A percentile compares a stretch with the other conserved stretches of the same genome.
phyloP scores from a whole-genome alignment of 2,113 vertebrate species.

The Cavia porcellus region DNA sequence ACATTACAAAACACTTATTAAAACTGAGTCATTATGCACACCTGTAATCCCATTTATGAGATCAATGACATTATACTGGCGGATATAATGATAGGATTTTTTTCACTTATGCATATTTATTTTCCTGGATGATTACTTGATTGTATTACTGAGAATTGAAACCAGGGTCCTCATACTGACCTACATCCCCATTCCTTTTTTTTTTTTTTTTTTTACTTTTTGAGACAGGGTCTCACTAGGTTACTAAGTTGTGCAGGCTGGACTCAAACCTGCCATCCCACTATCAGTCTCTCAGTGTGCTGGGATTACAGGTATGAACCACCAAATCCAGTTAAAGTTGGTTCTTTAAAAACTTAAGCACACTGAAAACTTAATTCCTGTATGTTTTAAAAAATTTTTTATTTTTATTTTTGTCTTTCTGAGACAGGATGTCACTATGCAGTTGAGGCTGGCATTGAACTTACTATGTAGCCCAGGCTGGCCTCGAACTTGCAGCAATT shows the following conservation, averaged over 20 bases:
- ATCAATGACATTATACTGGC: not conserved
- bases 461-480: not conserved
- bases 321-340: not conserved
- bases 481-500: not conserved
- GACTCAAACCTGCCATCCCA: not conserved
- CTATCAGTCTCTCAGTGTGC: not conserved
- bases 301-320: not conserved
- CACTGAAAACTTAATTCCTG: not conserved
- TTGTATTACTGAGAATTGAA: not conserved
- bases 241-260: not conserved
- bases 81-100: not conserved
- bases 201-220: not conserved
- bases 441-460: not conserved
- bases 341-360: conserved; percentile 1
- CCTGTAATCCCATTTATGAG: not conserved
- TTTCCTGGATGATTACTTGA: not conserved
- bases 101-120: conserved; percentile 15
- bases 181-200: not conserved
- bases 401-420: not conserved
- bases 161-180: not conserved
- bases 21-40: not conserved
- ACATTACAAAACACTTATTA: not conserved
- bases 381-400: not conserved
- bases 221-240: not conserved
- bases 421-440: not conserved